phyloP scores from a whole-genome alignment of 2,888 invertebrate genomes.

The Athrips mouffetella region DNA sequence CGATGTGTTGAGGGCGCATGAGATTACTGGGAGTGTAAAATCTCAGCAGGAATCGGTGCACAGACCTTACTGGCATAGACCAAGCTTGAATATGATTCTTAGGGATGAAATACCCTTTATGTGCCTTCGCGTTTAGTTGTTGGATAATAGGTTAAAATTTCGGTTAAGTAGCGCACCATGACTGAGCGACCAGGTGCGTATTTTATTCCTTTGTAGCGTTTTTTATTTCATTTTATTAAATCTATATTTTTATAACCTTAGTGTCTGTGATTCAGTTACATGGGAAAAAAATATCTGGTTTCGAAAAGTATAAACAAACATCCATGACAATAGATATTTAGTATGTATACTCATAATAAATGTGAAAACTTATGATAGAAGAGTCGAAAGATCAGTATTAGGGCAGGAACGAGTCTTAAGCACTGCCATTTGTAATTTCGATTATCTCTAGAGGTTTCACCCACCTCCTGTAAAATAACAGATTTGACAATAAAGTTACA shows the following conservation, averaged over 20 bases:
- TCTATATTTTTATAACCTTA: slow-evolving; percentile 52
- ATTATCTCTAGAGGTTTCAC: slow-evolving; percentile 42
- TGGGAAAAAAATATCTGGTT: slow-evolving; percentile 27
- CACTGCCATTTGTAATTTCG: slow-evolving; percentile 48
- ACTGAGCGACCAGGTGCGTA: slow-evolving; percentile 52
- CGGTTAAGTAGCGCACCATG: slow-evolving; percentile 47
- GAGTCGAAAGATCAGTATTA: slow-evolving; percentile 47
- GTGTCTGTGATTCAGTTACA: slow-evolving; percentile 57
- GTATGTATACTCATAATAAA: background rate
- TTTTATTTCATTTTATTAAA: slow-evolving; percentile 62
- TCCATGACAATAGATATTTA: slow-evolving; percentile 4
- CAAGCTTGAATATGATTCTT: slow-evolving; percentile 13
- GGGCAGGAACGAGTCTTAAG: slow-evolving; percentile 50
- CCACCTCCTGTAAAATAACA: slow-evolving; percentile 49
- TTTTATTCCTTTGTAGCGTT: slow-evolving; percentile 47
- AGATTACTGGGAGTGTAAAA: slow-evolving; percentile 8
- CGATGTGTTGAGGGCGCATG: too few relatives aligned
- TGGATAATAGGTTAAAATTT: slow-evolving; percentile 39
- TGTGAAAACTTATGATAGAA: background rate
- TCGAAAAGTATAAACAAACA: background rate
- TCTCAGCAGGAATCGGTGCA: slow-evolving; percentile 11
- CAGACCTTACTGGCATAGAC: slow-evolving; percentile 6
- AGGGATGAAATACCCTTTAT: slow-evolving; percentile 16
- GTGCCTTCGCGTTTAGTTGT: slow-evolving; percentile 35
- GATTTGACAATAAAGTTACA: slow-evolving; percentile 67